Evolutionary conservation across 2,888 invertebrate genomes (phyloP), one percentile per base, ranked within the genome.

Genomic region (Drosophila prolongata): DNA sequence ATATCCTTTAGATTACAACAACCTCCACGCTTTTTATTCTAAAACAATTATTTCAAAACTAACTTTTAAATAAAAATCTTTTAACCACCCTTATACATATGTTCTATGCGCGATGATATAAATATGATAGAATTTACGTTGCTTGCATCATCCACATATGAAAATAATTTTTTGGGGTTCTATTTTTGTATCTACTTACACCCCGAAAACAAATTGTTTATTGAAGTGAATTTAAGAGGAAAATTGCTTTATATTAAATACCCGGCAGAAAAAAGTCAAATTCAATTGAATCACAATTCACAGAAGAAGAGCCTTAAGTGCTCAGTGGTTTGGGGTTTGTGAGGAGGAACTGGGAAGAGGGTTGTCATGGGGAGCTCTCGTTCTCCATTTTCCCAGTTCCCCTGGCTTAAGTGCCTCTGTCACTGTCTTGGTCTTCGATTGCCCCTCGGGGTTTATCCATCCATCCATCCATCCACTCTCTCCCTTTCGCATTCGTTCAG

Each of bases 201-300:
- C 13, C 19, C 38, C 46, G 6, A 61, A 55, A 34, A 59, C 30
- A 80, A 87, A 84, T 84, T 87, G 83, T 79, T 87, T 84, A 84
- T 79, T 84, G 87, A 84, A 87, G 87, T 84, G 83, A 87, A 84
- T 84, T 87, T 84, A 64, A 87, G 84, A 75, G 83, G 83, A 84
- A 84, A 84, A 84, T 84, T 87, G 84, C 84, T 84, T 84, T 84
- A 84, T 84, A 87, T 81, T 80, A 80, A 87, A 79, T 87, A 82
- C 79, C 74, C 70, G 76, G 78, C 74, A 76, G 30, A 56, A 56
- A 46, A 49, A 24, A 46, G 38, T 38, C 38, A 40, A 58, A 61
- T 47, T 61, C 61, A 61, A 61, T 61, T 61, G 59, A 61, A 61
- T 58, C 46, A 61, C 61, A 58, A 61, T 58, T 61, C 56, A 37